phyloP scores from a whole-genome alignment of 2,888 invertebrate species.

The Nymphalis c-album region DNA sequence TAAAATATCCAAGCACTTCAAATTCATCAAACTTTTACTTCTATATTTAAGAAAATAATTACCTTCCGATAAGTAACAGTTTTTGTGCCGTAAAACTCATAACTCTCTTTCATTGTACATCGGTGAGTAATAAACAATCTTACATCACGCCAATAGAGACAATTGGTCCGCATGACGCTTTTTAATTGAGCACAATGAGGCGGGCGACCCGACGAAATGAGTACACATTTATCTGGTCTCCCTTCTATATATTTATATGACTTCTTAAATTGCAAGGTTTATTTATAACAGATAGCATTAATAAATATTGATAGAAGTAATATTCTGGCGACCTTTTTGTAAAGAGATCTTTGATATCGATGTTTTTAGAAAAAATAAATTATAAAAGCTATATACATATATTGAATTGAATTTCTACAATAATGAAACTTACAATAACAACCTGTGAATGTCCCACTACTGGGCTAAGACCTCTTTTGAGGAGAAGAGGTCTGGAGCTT shows the following conservation, averaged over 20 bases:
- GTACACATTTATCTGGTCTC: slow-evolving; percentile 28
- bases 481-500: too few species aligned
- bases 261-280: slow-evolving; percentile 40
- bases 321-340: slow-evolving; percentile 6
- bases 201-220: slow-evolving; percentile 45
- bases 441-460: too few species aligned
- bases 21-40: too few species aligned
- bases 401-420: too few species aligned
- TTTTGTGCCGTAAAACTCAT: slow-evolving; percentile 6
- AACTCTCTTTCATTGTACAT: slow-evolving; percentile 2
- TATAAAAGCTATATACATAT: too few species aligned
- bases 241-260: not conserved
- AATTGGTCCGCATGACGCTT: slow-evolving; percentile 67
- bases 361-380: not conserved
- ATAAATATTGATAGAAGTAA: slow-evolving; percentile 11
- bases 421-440: too few species aligned
- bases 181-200: slow-evolving; percentile 69
- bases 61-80: too few species aligned
- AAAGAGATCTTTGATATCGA: not conserved
- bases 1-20: too few species aligned
- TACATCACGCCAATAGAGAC: slow-evolving; percentile 55
- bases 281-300: slow-evolving; percentile 13
- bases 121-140: slow-evolving; percentile 22
- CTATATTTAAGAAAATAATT: too few species aligned
- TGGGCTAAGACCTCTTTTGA: too few species aligned